Percentiles rank a stretch among this genome's conserved stretches.
Evolutionary conservation across 2,797 vertebrate species (phyloP).

Genomic region (Coilia nasus): DNA sequence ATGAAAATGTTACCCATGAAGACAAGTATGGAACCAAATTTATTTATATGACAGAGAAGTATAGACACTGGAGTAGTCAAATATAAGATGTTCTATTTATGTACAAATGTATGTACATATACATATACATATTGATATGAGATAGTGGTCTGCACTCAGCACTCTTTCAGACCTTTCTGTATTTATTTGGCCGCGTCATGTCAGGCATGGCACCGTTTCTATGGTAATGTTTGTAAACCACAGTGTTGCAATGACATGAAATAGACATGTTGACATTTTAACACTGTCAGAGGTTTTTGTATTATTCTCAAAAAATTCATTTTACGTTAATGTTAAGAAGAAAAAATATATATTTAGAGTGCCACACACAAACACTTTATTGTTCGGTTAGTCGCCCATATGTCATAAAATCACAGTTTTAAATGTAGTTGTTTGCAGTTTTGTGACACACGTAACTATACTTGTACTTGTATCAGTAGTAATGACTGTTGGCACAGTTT

Average conservation of each 20-base stretch:
- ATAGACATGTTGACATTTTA: not conserved
- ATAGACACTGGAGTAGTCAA: constrained; percentile 18
- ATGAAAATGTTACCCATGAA: not conserved
- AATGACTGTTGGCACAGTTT: constrained; percentile 28
- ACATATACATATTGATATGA: constrained; percentile 16
- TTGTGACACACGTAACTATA: constrained; percentile 45
- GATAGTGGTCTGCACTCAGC: not conserved
- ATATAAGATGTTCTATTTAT: constrained; percentile 13
- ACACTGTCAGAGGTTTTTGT: constrained; percentile 9
- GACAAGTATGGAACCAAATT: not conserved
- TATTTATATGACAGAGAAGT: not conserved
- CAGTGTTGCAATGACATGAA: not conserved
- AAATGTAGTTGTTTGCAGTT: constrained; percentile 41
- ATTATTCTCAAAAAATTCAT: constrained; percentile 33
- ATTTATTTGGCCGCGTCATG: constrained; percentile 11
- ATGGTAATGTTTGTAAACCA: not conserved
- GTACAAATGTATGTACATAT: not conserved
- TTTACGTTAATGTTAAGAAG: constrained; percentile 48
- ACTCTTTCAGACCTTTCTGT: not conserved
- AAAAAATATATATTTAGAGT: not conserved
- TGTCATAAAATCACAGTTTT: constrained; percentile 27
- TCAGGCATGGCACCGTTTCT: not conserved
- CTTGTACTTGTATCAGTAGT: constrained; percentile 30
- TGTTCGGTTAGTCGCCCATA: not conserved
- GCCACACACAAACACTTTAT: not conserved